Evolutionary conservation across 2,113 vertebrate species (phyloP).

Genomic region (Ancistrus triradiatus): DNA sequence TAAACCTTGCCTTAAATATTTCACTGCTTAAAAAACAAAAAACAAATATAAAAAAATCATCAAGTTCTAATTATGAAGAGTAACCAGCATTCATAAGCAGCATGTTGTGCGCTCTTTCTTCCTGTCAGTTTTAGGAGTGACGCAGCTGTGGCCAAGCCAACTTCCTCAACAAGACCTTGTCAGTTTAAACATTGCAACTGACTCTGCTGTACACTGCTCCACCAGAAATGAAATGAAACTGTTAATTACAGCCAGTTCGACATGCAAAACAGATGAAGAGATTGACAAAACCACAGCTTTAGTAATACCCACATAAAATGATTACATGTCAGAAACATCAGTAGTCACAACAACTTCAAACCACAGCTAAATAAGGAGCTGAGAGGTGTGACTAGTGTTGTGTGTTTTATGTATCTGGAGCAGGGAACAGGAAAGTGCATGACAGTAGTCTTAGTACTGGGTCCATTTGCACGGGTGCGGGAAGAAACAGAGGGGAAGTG

Average conservation of each 20-base stretch:
- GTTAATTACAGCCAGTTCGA: constrained; percentile 11
- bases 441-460: too few species aligned
- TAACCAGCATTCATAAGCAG: not conserved
- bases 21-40: not conserved
- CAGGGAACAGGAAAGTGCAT: too few species aligned
- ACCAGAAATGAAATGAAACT: not conserved
- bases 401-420: too few species aligned
- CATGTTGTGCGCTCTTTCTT: constrained; percentile 55
- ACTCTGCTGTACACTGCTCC: not conserved
- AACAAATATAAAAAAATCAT: not conserved
- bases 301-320: constrained; percentile 50
- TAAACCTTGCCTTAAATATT: not conserved
- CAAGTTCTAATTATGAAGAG: constrained; percentile 2
- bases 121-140: constrained; percentile 58
- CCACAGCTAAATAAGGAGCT: constrained; percentile 42
- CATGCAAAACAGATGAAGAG: not conserved
- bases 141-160: constrained; percentile 44
- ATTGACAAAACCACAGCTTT: constrained; percentile 23
- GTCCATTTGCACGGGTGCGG: too few species aligned
- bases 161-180: constrained; percentile 51
- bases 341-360: constrained; percentile 58
- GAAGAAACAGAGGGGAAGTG: too few species aligned
- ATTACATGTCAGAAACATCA: constrained; percentile 51
- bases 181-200: constrained; percentile 9
- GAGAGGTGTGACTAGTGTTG: not conserved